Evolutionary conservation across 2,888 invertebrate genomes (phyloP).

Genomic region (Xylota segnis): DNA sequence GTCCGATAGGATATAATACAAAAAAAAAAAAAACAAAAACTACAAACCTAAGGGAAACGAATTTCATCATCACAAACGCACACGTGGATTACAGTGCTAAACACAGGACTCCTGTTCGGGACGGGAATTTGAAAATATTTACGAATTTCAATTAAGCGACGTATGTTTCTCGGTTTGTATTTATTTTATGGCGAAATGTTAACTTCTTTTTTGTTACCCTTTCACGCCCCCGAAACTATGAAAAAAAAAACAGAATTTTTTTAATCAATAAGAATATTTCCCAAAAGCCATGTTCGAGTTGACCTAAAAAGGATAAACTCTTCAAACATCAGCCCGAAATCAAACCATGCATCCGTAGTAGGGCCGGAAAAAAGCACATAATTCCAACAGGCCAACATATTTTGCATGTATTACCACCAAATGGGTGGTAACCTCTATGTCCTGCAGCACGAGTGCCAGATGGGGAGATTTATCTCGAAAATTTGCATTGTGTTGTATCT

Average conservation of each 20-base stretch:
- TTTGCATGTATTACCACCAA: conserved; percentile 27
- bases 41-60: neutral
- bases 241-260: conserved; percentile 26
- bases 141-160: neutral
- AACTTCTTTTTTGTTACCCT: neutral
- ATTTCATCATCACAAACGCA: conserved; percentile 53
- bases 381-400: conserved; percentile 17
- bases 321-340: conserved; percentile 56
- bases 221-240: neutral
- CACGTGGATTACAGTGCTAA: conserved; percentile 72
- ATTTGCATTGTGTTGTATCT: conserved; percentile 45
- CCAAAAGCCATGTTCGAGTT: conserved; percentile 32
- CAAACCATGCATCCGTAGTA: conserved; percentile 42
- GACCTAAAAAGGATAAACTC: conserved; percentile 50
- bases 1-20: neutral
- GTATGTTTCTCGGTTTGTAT: conserved; percentile 58
- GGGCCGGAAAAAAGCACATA: conserved; percentile 2
- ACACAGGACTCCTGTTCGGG: too few relatives aligned
- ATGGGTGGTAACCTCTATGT: conserved; percentile 48
- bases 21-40: conserved; percentile 2
- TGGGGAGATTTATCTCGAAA: conserved; percentile 53
- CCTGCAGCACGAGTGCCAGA: conserved; percentile 45
- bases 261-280: conserved; percentile 59
- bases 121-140: neutral
- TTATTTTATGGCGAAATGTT: neutral